These are phyloP conservation scores for Stigmatopora argus DNA, from an alignment of 2,113 vertebrate genomes.

Conservation along the genomic window DNA sequence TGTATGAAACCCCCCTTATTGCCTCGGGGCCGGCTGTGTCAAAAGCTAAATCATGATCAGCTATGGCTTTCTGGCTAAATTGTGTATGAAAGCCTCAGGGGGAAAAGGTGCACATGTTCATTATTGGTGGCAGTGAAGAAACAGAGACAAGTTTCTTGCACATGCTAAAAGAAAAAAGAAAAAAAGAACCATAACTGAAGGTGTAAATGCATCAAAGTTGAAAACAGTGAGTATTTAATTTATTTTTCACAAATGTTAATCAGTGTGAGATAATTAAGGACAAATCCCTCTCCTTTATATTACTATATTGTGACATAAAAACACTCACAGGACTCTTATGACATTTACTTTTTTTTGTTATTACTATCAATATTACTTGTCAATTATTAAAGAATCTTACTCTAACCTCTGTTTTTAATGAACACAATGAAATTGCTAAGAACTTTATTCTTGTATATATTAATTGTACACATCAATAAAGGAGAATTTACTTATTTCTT, in stretches of 20 bases:
- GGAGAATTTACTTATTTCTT: no score
- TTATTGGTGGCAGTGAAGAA: slow-evolving; percentile 93
- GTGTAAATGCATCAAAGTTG: slow-evolving; percentile 26
- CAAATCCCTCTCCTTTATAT: background rate
- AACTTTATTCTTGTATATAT: no score
- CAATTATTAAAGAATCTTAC: no score
- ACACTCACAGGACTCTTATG: background rate
- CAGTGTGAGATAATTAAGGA: background rate
- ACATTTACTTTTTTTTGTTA: background rate
- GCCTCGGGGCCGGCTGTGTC: slow-evolving; percentile 97
- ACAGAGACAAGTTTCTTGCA: slow-evolving; percentile 69
- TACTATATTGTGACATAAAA: background rate
- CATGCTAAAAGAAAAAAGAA: slow-evolving; percentile 53
- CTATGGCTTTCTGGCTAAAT: slow-evolving; percentile 99
- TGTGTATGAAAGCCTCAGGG: slow-evolving; percentile 99
- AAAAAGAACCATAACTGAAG: slow-evolving; percentile 63
- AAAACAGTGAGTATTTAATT: slow-evolving; percentile 10
- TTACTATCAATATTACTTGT: background rate
- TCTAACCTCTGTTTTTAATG: no score
- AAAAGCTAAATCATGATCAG: slow-evolving; percentile 99
- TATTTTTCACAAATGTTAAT: slow-evolving; percentile 14
- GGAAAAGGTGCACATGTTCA: slow-evolving; percentile 97
- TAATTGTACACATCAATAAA: no score
- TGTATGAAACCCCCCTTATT: slow-evolving; percentile 88
- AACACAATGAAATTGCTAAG: no score